Evolutionary conservation across 2,113 vertebrate species (phyloP), one percentile per base, ranked within the genome.

Genomic region (Dasypus novemcinctus): DNA sequence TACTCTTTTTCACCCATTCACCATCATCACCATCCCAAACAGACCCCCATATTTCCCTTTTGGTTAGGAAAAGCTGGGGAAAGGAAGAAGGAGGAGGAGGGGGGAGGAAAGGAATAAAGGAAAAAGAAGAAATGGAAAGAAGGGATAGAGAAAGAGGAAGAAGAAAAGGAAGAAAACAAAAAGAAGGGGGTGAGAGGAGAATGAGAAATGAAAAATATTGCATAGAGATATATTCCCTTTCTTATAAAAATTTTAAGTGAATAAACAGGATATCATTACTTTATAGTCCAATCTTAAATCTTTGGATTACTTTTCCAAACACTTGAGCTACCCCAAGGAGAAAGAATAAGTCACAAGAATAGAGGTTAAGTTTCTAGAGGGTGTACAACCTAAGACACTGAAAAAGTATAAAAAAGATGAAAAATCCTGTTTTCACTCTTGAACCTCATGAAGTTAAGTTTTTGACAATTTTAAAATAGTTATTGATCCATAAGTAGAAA

Each of bases 391-490:
- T 80, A n/a, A 18, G 66, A 49, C 25, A 83, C 43, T 23, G 25
- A 75, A 74, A 33, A 23, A 57, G 2, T 76, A 23, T 38, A 18
- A 20, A 76, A 85, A 78, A 87, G 13, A 54, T 20, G 82, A 81
- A 57, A 38, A 54, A 68, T 57, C 27, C 36, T 66, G 63, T 57
- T 90, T 57, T 84, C 59, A 43, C 25, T 33, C 4, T 79, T 13
- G 23, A 91, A 88, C 20, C 23, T 75, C 75, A 54, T 43, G 27
- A 93, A 57, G 7, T 59, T 54, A 59, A 59, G 23, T 52, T 92
- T 49, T 69, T 78, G 14, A 82, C 66, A 86, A 23, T 54, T 90
- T 76, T 49, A 63, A 84, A 88, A 49, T 88, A 75, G 61, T 4
- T 13, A 4, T 80, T 68, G 23, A 82, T 69, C 41, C 36, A 52